phyloP scores from a whole-genome alignment of 1,140 invertebrate species.

The Condylostylus longicornis region DNA sequence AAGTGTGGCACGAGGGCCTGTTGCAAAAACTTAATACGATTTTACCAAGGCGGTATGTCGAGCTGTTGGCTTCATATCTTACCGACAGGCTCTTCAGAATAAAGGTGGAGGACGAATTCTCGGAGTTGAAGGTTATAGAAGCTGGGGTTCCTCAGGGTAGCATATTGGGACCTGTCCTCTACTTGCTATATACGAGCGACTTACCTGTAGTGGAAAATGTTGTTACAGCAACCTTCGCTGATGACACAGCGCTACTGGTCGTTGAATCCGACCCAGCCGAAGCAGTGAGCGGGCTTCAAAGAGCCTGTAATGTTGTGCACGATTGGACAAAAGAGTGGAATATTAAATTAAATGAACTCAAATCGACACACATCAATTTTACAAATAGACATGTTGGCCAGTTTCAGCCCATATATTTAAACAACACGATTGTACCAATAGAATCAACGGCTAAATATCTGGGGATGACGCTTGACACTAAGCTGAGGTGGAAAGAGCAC shows the following conservation, averaged over 20 bases:
- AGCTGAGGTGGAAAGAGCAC: too few relatives aligned
- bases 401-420: too few relatives aligned
- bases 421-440: too few relatives aligned
- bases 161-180: slow-evolving; percentile 5
- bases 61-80: slow-evolving; percentile 12
- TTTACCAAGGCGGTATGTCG: slow-evolving; percentile 5
- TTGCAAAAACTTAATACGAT: slow-evolving; percentile 11
- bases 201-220: slow-evolving; percentile 5
- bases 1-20: slow-evolving; percentile 20
- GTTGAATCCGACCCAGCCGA: neutral
- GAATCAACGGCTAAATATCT: too few relatives aligned
- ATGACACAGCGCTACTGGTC: slow-evolving; percentile 14
- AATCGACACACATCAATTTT: too few relatives aligned
- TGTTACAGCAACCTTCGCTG: slow-evolving; percentile 10
- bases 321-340: too few relatives aligned
- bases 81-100: slow-evolving; percentile 10
- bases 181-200: slow-evolving; percentile 10
- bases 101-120: slow-evolving; percentile 10
- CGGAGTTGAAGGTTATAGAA: slow-evolving; percentile 10
- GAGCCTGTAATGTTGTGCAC: too few relatives aligned
- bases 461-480: too few relatives aligned
- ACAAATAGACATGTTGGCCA: too few relatives aligned
- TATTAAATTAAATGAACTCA: too few relatives aligned
- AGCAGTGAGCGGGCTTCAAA: too few relatives aligned
- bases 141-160: slow-evolving; percentile 8